Percentiles rank a stretch among this genome's conserved stretches.
These are phyloP conservation scores for human DNA, from an alignment of 2,113 vertebrate species.

Conservation along the genomic window DNA sequence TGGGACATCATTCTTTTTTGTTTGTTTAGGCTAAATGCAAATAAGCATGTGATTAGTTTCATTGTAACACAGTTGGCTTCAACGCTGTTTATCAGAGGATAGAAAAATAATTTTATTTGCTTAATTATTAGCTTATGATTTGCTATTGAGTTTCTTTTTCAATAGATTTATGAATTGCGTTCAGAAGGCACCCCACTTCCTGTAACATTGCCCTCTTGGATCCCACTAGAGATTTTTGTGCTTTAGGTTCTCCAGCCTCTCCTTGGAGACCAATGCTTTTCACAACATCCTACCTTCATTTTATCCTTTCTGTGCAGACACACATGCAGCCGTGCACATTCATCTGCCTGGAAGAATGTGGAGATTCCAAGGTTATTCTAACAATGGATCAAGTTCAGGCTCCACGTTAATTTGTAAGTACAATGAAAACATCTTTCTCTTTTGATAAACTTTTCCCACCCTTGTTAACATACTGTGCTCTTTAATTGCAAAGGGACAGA, in stretches of 20 bases:
- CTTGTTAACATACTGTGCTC: background rate
- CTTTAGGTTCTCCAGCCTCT: background rate
- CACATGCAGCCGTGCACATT: background rate
- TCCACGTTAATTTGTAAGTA: background rate
- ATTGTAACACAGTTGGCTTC: background rate
- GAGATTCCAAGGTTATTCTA: background rate
- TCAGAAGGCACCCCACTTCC: background rate
- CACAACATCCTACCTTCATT: background rate
- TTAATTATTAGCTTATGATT: conserved; percentile 28
- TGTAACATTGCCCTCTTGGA: background rate
- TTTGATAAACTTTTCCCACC: background rate
- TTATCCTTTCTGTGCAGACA: background rate
- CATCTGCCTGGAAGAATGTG: background rate
- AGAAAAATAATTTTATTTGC: conserved; percentile 45
- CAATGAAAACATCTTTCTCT: background rate
- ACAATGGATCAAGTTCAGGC: background rate
- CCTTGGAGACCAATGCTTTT: background rate
- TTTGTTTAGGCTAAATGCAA: conserved; percentile 45
- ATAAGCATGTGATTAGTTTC: conserved; percentile 29
- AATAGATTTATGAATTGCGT: background rate
- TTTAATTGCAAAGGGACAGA: background rate
- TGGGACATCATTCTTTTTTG: background rate
- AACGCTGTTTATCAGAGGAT: conserved; percentile 20
- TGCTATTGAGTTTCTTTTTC: background rate
- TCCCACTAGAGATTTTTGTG: background rate